Evolutionary conservation across 2,797 vertebrate genomes (phyloP).

Genomic region (Fistularia tabacaria): DNA sequence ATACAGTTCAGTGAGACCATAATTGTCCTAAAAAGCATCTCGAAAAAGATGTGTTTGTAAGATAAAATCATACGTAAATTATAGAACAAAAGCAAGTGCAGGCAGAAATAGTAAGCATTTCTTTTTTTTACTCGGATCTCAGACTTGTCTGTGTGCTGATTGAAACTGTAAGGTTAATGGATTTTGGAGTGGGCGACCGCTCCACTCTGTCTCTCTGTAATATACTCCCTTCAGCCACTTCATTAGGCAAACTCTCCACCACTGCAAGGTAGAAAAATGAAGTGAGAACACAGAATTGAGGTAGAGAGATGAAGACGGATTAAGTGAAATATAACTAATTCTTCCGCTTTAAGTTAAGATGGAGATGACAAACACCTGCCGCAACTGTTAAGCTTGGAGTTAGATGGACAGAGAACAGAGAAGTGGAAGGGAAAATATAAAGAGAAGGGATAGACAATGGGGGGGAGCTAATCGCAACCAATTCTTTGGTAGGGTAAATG

Average conservation of each 20-base stretch:
- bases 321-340: slow-evolving; percentile 41
- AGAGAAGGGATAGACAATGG: slow-evolving; percentile 4
- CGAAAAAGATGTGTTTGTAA: not conserved
- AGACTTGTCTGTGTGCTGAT: slow-evolving; percentile 59
- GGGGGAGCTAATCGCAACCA: slow-evolving; percentile 44
- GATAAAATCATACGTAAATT: not conserved
- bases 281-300: slow-evolving; percentile 51
- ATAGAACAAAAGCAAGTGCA: slow-evolving; percentile 6
- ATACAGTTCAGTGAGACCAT: slow-evolving; percentile 26
- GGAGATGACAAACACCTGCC: slow-evolving; percentile 38
- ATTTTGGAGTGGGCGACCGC: slow-evolving; percentile 70
- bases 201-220: slow-evolving; percentile 70
- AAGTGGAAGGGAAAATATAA: slow-evolving; percentile 7
- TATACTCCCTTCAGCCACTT: slow-evolving; percentile 73
- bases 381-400: slow-evolving; percentile 17
- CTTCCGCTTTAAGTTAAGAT: slow-evolving; percentile 34
- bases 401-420: too few species aligned
- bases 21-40: not conserved
- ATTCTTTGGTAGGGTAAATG: slow-evolving; percentile 67
- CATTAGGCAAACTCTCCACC: slow-evolving; percentile 68
- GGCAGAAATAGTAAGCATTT: slow-evolving; percentile 22
- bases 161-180: slow-evolving; percentile 73
- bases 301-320: slow-evolving; percentile 50
- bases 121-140: slow-evolving; percentile 52
- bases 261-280: slow-evolving; percentile 62